Evolutionary conservation across 2,797 vertebrate species (phyloP).

Genomic region (Odontamblyopus lacepedii): DNA sequence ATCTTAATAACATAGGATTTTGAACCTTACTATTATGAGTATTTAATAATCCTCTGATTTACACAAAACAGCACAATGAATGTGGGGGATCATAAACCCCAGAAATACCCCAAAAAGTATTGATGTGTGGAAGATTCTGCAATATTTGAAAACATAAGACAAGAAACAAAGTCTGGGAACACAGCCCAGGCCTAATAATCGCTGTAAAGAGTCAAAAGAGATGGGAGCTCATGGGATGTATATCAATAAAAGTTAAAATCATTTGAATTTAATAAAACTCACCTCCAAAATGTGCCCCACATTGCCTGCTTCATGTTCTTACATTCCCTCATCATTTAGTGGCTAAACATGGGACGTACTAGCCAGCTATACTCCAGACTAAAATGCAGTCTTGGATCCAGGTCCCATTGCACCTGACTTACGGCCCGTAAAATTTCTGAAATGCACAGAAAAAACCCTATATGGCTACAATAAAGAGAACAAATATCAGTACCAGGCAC

Average conservation of each 20-base stretch:
- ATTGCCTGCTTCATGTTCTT: background rate
- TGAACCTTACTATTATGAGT: background rate
- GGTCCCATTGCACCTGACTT: background rate
- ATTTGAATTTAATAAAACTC: slow-evolving; percentile 31
- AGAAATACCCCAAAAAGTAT: slow-evolving; percentile 7
- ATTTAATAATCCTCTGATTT: background rate
- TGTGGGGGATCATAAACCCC: background rate
- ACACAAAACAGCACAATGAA: background rate
- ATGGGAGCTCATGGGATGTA: slow-evolving; percentile 4
- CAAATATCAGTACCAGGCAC: slow-evolving; percentile 31
- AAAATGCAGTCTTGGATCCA: background rate
- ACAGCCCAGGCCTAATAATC: slow-evolving; percentile 28
- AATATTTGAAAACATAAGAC: slow-evolving; percentile 13
- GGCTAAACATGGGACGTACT: background rate
- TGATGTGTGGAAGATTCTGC: slow-evolving; percentile 26
- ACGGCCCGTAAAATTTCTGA: background rate
- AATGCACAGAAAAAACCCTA: slow-evolving; percentile 1
- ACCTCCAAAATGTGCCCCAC: slow-evolving; percentile 7
- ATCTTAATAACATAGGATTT: background rate
- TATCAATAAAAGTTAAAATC: slow-evolving; percentile 13
- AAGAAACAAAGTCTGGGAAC: slow-evolving; percentile 20
- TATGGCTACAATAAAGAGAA: slow-evolving; percentile 21
- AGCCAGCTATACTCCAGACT: background rate
- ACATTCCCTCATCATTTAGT: background rate
- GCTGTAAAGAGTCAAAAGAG: slow-evolving; percentile 19